Conservation (phyloP, 2,888 invertebrate genomes). For the Meta bourneti region DNA sequence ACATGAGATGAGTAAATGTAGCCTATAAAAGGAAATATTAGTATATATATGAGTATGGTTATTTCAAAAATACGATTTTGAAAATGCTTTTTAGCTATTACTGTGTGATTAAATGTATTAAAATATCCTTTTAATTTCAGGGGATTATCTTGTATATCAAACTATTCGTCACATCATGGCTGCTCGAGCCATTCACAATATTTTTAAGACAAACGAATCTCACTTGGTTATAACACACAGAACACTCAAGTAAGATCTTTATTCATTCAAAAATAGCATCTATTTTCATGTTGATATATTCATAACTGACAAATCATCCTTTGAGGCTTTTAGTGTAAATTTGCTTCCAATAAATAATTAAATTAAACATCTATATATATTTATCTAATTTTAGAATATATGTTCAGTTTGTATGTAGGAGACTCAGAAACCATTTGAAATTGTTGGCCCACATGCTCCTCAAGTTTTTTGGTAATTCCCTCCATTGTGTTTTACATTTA, state of each 20-base stretch:
- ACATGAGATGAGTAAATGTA: no score
- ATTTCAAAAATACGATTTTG: no score
- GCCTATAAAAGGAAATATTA: no score
- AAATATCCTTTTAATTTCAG: conserved; percentile 31
- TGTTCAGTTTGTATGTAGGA: no score
- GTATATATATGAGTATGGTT: no score
- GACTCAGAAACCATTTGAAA: no score
- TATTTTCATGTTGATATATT: neutral
- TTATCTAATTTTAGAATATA: no score
- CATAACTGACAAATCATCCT: neutral
- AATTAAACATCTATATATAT: no score
- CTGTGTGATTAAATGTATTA: neutral
- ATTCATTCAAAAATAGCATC: neutral
- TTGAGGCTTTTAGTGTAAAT: neutral
- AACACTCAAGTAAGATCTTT: conserved; percentile 68
- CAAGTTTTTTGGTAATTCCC: neutral
- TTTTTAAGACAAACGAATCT: conserved; percentile 76
- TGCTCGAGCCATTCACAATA: conserved; percentile 76
- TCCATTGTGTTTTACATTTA: no score
- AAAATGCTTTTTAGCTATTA: no score
- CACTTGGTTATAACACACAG: conserved; percentile 75
- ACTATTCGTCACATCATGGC: conserved; percentile 77
- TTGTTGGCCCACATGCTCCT: no score
- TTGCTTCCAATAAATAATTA: no score
- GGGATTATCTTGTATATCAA: conserved; percentile 74